These are phyloP conservation scores for Lycopodina hypogea DNA, from an alignment of 37 sponge, comb jelly and placozoan genomes.

Conservation along the genomic window DNA sequence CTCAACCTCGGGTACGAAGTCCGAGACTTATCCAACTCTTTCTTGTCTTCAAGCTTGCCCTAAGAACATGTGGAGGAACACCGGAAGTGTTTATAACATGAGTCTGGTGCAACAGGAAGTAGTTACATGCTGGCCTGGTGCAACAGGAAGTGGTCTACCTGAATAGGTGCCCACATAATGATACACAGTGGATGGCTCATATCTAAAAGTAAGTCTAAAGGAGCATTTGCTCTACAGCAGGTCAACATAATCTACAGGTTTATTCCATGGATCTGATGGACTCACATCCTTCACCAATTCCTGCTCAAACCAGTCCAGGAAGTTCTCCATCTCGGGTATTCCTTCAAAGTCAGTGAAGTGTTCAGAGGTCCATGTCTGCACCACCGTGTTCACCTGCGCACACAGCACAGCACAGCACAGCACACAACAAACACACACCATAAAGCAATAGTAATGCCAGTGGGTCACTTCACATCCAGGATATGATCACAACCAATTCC, in stretches of 20 bases:
- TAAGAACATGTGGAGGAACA: conserved; percentile 6
- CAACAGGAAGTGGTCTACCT: no score
- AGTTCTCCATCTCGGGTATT: conserved; percentile 43
- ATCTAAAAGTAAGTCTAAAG: no score
- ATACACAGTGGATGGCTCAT: no score
- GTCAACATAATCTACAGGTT: no score
- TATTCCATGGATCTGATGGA: no score
- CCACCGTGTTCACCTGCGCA: conserved; percentile 38
- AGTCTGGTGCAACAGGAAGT: no score
- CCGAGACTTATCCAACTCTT: conserved; percentile 48
- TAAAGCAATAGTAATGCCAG: background rate
- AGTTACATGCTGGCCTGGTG: no score
- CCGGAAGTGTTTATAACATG: no score
- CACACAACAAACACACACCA: background rate
- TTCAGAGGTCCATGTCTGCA: conserved; percentile 66
- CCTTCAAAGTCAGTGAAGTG: conserved; percentile 83
- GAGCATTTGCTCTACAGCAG: no score
- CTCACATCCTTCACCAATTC: conserved; percentile 52
- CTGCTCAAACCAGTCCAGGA: conserved; percentile 75
- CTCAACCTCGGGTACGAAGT: conserved; percentile 25
- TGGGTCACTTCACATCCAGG: background rate
- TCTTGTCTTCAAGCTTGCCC: conserved; percentile 58
- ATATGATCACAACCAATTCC: no score
- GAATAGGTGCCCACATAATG: no score
- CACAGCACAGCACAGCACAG: no score